Evolutionary conservation across 2,888 invertebrate species (phyloP).

Genomic region (Listrodromus nycthemerus): DNA sequence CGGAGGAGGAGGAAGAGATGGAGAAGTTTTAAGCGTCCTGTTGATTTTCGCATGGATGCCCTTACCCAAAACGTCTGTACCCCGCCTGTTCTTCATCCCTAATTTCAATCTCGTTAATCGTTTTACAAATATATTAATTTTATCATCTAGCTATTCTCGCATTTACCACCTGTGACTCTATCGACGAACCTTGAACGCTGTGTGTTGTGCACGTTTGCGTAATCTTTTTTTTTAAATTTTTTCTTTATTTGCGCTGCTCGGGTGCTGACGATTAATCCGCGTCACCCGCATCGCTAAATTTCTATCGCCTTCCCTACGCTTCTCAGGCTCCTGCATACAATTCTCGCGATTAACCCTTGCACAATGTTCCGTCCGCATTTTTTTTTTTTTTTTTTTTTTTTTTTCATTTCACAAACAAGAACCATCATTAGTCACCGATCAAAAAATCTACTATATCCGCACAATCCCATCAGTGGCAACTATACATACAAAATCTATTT

Average conservation of each 20-base stretch:
- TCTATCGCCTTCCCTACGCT: slow-evolving; percentile 29
- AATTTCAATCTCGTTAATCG: slow-evolving; percentile 49
- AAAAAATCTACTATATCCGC: slow-evolving; percentile 50
- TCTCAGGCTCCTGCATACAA: slow-evolving; percentile 57
- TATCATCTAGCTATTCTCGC: slow-evolving; percentile 77
- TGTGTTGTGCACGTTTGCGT: slow-evolving; percentile 38
- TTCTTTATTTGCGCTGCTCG: background rate
- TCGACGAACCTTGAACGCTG: slow-evolving; percentile 46
- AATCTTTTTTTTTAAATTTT: slow-evolving; percentile 12
- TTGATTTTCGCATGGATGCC: slow-evolving; percentile 20
- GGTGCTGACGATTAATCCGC: slow-evolving; percentile 16
- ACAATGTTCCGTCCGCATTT: background rate
- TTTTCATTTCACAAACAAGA: slow-evolving; percentile 50
- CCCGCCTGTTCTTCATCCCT: slow-evolving; percentile 30
- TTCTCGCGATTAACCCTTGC: slow-evolving; percentile 43
- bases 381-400: slow-evolving; percentile 30
- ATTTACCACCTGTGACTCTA: slow-evolving; percentile 67
- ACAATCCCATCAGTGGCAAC: slow-evolving; percentile 73
- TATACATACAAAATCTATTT: slow-evolving; percentile 80
- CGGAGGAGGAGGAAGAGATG: slow-evolving; percentile 68
- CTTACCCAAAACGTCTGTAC: slow-evolving; percentile 47
- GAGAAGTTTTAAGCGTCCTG: slow-evolving; percentile 53
- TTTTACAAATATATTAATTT: slow-evolving; percentile 80
- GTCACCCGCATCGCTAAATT: slow-evolving; percentile 18
- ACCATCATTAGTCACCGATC: slow-evolving; percentile 40